Conservation (phyloP, 2,113 vertebrate genomes). For the Astatotilapia flaviijosephi region DNA sequence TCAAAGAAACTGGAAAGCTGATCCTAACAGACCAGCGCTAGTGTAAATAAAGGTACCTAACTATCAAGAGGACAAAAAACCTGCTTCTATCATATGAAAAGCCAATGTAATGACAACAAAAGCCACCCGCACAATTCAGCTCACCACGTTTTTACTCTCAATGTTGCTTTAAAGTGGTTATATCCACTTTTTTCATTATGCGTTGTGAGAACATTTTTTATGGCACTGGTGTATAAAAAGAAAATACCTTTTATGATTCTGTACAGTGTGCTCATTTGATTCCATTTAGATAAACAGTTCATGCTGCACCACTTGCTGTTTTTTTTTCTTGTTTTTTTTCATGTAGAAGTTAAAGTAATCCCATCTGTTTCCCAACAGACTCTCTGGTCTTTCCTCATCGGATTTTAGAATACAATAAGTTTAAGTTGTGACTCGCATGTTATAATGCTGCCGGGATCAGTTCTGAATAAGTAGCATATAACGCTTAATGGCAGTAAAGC, state of each 20-base stretch:
- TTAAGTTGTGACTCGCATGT: background rate
- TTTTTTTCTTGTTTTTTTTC: background rate
- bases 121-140: background rate
- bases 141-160: background rate
- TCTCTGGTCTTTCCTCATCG: background rate
- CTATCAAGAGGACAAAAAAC: background rate
- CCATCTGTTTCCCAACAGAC: background rate
- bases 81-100: background rate
- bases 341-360: background rate
- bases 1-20: background rate
- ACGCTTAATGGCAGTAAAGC: background rate
- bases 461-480: background rate
- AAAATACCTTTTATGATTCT: background rate
- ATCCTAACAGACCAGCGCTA: background rate
- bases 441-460: background rate
- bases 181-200: background rate
- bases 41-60: background rate
- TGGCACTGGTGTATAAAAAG: background rate
- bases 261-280: background rate
- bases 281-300: background rate
- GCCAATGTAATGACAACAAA: background rate
- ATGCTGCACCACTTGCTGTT: background rate
- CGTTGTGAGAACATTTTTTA: background rate
- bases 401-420: background rate
- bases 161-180: background rate